phyloP scores from a whole-genome alignment of 2,888 invertebrate species.

The Conomelus anceps region DNA sequence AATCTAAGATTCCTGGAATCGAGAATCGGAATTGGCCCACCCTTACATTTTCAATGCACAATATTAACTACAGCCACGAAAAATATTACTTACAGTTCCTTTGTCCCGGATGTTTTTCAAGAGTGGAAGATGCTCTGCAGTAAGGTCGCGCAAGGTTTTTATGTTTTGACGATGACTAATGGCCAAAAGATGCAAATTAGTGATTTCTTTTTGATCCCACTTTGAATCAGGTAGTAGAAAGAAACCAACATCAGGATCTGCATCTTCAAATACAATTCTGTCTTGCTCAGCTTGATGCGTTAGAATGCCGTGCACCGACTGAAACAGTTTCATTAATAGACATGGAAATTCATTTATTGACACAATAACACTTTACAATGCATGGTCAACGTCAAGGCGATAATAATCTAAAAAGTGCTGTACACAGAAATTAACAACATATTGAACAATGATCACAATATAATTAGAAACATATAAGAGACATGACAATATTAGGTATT shows the following conservation, averaged over 20 bases:
- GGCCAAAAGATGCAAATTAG: slow-evolving; percentile 78
- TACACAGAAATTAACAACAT: too few relatives aligned
- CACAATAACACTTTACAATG: too few relatives aligned
- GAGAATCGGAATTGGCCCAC: too few relatives aligned
- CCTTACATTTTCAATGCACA: too few relatives aligned
- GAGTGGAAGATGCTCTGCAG: slow-evolving; percentile 66
- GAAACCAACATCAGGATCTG: slow-evolving; percentile 73
- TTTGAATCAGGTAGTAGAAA: slow-evolving; percentile 89
- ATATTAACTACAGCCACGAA: too few relatives aligned
- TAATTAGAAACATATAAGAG: too few relatives aligned
- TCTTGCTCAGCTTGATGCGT: slow-evolving; percentile 87
- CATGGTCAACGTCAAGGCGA: too few relatives aligned
- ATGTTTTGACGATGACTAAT: slow-evolving; percentile 67
- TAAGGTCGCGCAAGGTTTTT: slow-evolving; percentile 79
- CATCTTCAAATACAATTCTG: slow-evolving; percentile 75
- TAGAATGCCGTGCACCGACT: slow-evolving; percentile 97
- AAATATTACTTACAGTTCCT: slow-evolving; percentile 53
- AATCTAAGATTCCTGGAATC: too few relatives aligned
- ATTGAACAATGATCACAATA: too few relatives aligned
- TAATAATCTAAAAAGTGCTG: too few relatives aligned
- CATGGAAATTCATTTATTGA: too few relatives aligned
- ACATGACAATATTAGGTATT: too few relatives aligned
- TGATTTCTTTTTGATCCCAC: slow-evolving; percentile 76
- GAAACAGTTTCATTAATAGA: slow-evolving; percentile 39
- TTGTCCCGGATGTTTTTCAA: slow-evolving; percentile 72